A percentile compares a stretch with the other conserved stretches of the same genome.
These are phyloP conservation scores for Chalcis sispes DNA, from an alignment of 2,888 invertebrate species.

Conservation along the genomic window DNA sequence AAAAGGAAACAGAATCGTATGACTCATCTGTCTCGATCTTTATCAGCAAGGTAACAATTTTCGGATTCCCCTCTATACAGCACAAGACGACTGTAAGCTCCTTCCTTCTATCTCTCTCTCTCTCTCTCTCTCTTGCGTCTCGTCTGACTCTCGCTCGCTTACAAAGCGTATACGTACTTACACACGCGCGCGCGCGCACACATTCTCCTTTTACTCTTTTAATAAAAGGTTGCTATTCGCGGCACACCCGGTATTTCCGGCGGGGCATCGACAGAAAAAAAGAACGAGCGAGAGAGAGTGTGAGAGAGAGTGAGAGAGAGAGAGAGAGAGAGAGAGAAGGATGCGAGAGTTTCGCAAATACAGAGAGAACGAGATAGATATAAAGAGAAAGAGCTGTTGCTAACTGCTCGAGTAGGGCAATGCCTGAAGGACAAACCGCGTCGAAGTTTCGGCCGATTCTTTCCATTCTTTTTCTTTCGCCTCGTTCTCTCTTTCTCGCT, in stretches of 20 bases:
- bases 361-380: conserved; percentile 48
- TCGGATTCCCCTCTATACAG: conserved; percentile 26
- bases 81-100: not conserved
- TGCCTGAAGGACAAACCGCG: conserved; percentile 68
- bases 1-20: conserved; percentile 9
- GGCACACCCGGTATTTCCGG: conserved; percentile 72
- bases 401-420: conserved; percentile 63
- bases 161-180: not conserved
- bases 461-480: not conserved
- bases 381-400: conserved; percentile 59
- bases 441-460: conserved; percentile 60
- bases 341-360: too few species aligned
- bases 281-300: conserved; percentile 48
- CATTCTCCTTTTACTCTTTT: conserved; percentile 53
- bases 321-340: conserved; percentile 52
- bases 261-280: conserved; percentile 47
- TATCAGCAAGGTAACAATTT: conserved; percentile 41
- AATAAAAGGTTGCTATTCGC: conserved; percentile 58
- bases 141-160: conserved; percentile 3
- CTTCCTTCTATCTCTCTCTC: not conserved
- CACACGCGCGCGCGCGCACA: not conserved
- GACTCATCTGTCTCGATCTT: conserved; percentile 46
- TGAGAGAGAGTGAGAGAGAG: conserved; percentile 48
- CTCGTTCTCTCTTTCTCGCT: not conserved
- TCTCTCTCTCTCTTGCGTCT: conserved; percentile 30